Conservation (phyloP, 2,888 invertebrate genomes). For the Lasioglossum lativentre region DNA sequence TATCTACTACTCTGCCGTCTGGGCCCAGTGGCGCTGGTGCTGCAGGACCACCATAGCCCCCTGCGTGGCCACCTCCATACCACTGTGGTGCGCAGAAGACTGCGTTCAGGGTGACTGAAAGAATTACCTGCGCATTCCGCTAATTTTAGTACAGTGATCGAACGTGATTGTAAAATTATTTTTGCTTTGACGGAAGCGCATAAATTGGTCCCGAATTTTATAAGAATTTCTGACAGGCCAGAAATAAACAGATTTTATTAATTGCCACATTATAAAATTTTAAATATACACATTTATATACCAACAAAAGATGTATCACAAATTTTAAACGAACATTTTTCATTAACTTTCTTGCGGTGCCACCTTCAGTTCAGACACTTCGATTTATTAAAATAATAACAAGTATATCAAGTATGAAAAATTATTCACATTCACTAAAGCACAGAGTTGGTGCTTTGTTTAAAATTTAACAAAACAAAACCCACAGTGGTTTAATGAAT, state of each 20-base stretch:
- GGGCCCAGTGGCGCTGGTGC: constrained; percentile 79
- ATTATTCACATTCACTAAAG: not conserved
- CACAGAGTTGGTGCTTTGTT: too few relatives aligned
- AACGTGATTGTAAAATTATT: too few relatives aligned
- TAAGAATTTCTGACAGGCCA: too few relatives aligned
- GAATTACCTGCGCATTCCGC: constrained; percentile 67
- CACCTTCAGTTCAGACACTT: not conserved
- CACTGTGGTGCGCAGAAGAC: constrained; percentile 77
- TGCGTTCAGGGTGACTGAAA: constrained; percentile 67
- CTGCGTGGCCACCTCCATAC: constrained; percentile 75
- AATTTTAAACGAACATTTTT: not conserved
- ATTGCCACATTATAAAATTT: too few relatives aligned
- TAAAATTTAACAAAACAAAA: too few relatives aligned
- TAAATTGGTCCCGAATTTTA: too few relatives aligned
- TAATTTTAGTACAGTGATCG: not conserved
- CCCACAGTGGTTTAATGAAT: not conserved
- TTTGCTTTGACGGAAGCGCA: too few relatives aligned
- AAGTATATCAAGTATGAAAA: not conserved
- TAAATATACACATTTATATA: not conserved
- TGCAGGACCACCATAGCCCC: constrained; percentile 67
- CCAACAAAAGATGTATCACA: not conserved
- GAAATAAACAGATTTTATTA: too few relatives aligned
- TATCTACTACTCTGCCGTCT: constrained; percentile 81
- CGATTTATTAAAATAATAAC: not conserved
- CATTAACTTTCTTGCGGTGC: not conserved